Evolutionary conservation across 2,888 invertebrate species (phyloP).

Genomic region (Antheraea assamensis): DNA sequence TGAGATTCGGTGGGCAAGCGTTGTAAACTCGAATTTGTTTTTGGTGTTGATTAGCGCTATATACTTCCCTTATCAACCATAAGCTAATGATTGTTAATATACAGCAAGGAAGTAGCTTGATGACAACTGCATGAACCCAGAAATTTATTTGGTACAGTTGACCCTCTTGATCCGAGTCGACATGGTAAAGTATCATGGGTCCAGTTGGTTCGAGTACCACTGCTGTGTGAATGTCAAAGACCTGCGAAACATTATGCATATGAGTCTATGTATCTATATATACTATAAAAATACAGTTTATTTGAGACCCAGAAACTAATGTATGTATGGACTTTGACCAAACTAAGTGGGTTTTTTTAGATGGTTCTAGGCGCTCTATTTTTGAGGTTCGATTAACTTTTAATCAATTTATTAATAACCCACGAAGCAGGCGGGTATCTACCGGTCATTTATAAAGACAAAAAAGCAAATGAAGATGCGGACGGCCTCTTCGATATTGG

Average conservation of each 20-base stretch:
- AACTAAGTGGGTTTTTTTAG: too few relatives aligned
- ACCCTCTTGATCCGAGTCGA: conserved; percentile 81
- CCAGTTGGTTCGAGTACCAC: conserved; percentile 76
- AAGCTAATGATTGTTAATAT: conserved; percentile 88
- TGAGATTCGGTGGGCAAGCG: conserved; percentile 67
- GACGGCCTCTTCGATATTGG: too few relatives aligned
- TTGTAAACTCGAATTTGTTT: conserved; percentile 80
- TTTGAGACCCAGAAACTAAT: too few relatives aligned
- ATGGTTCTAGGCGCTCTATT: too few relatives aligned
- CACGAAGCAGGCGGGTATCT: too few relatives aligned
- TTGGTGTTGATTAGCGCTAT: conserved; percentile 86
- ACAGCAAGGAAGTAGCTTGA: conserved; percentile 90
- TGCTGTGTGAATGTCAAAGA: conserved; percentile 76
- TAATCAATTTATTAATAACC: too few relatives aligned
- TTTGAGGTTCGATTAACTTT: too few relatives aligned
- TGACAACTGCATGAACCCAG: conserved; percentile 90
- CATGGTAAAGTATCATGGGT: conserved; percentile 73
- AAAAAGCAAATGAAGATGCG: too few relatives aligned
- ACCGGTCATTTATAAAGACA: too few relatives aligned
- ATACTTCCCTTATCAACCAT: conserved; percentile 87
- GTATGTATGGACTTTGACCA: too few relatives aligned
- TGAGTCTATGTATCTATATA: not conserved
- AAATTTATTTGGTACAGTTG: conserved; percentile 87
- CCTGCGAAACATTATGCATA: conserved; percentile 43
- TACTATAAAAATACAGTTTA: too few relatives aligned